Percentiles rank a stretch among this genome's conserved stretches.
These are phyloP conservation scores for Cerastis rubricosa DNA, from an alignment of 2,888 invertebrate genomes.

Conservation along the genomic window DNA sequence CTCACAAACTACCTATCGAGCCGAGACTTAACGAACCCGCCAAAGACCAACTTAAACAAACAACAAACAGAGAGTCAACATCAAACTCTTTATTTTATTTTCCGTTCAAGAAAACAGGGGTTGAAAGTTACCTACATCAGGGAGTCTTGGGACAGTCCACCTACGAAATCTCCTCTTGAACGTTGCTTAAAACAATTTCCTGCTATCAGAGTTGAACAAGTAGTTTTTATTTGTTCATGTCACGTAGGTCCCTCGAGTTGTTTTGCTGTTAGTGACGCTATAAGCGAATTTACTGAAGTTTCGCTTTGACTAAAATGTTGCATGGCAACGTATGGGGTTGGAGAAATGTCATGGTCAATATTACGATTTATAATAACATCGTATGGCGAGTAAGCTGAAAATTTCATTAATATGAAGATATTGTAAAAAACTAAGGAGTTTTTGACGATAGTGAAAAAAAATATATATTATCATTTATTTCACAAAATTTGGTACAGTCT, in stretches of 20 bases:
- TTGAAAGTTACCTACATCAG: slow-evolving; percentile 69
- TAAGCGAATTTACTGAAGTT: slow-evolving; percentile 83
- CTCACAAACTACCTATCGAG: slow-evolving; percentile 55
- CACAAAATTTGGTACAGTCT: neutral
- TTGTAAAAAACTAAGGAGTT: neutral
- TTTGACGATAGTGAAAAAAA: neutral
- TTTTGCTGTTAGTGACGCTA: slow-evolving; percentile 83
- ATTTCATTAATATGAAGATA: neutral
- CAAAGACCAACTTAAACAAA: slow-evolving; percentile 62
- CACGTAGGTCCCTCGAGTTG: slow-evolving; percentile 84
- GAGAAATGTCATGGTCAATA: neutral
- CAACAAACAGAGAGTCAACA: slow-evolving; percentile 64
- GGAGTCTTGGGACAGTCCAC: slow-evolving; percentile 74
- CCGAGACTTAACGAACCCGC: slow-evolving; percentile 59
- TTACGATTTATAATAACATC: neutral
- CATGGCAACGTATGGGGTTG: neutral
- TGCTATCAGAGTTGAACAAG: slow-evolving; percentile 82
- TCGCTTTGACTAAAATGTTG: slow-evolving; percentile 73
- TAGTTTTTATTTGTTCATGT: slow-evolving; percentile 84
- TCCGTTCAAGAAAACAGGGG: slow-evolving; percentile 66
- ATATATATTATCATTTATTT: neutral
- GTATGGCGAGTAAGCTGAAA: neutral
- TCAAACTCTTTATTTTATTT: slow-evolving; percentile 68
- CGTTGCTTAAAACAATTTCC: slow-evolving; percentile 85
- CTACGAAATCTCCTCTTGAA: slow-evolving; percentile 80